Evolutionary conservation across 2,888 invertebrate species (phyloP), one percentile per base, ranked within the genome.

Genomic region (Entomobrya proxima): DNA sequence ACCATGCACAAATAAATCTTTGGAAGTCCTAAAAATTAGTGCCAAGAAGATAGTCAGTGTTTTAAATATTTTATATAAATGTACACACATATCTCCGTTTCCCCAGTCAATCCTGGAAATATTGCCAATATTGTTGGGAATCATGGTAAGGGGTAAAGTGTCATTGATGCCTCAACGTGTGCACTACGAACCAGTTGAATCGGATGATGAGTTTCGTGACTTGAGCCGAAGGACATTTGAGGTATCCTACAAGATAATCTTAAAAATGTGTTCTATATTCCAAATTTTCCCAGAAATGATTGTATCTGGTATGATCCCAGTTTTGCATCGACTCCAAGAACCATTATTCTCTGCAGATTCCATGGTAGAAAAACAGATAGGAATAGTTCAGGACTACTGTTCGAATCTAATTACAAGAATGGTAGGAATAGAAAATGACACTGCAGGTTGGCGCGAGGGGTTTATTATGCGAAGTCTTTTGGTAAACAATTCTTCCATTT

Each of bases 391-490:
- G 58, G 18, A 40, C 30, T 84, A 84, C 50, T 84, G 77, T 32
- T 11, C 72, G 11, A 87, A 75, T 58, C 47, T 88, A 13, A 37
- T 87, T 13, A 37, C 64, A 7, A 55, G 61, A 37, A 74, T 87
- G 50, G 58, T 72, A 24, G 88, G 87, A 15, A 27, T 75, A 11
- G 77, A 74, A 74, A 87, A 88, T 61, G 72, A 86, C 11, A 87
- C 86, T 52, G 85, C 87, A 3, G 88, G 88, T n/a, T 88, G 88
- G 88, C 78, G 88, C 21, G 87, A 88, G 61, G 88, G 88, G n/a
- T 84, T 64, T 52, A 55, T 88, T 21, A 67, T 87, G 52, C 52
- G 88, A 32, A 69, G 67, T 2, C 55, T 87, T 24, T 32, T 88
- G 2, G 77, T 87, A 5, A 87, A 78, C 18, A 67, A 81, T 50